A percentile compares a stretch with the other conserved stretches of the same genome.
Evolutionary conservation across 2,888 invertebrate genomes (phyloP).

Genomic region (Sepioteuthis lessoniana): DNA sequence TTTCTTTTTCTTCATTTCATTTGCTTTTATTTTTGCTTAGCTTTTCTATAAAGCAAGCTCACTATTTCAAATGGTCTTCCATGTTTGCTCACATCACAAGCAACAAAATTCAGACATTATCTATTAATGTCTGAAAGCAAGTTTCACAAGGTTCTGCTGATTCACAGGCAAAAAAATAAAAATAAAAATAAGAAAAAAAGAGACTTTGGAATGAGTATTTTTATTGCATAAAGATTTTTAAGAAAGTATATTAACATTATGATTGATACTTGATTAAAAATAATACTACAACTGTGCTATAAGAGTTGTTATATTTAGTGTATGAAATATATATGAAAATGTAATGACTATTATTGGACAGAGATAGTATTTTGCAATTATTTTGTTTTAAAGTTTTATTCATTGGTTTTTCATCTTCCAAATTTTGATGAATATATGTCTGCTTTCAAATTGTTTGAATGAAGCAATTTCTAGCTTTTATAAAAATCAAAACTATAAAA

Average conservation of each 20-base stretch:
- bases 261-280: not conserved
- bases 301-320: too few species aligned
- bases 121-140: not conserved
- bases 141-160: not conserved
- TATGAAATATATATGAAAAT: too few species aligned
- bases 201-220: slow-evolving; percentile 17
- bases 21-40: not conserved
- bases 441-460: not conserved
- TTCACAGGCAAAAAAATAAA: not conserved
- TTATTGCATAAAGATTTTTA: not conserved
- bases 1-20: not conserved
- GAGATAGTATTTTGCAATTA: too few species aligned
- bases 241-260: not conserved
- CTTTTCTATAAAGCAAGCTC: not conserved
- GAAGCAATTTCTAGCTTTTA: not conserved
- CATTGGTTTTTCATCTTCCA: not conserved
- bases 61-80: slow-evolving; percentile 42
- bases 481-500: not conserved
- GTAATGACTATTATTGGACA: too few species aligned
- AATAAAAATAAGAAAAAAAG: not conserved
- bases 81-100: slow-evolving; percentile 24
- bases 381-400: not conserved
- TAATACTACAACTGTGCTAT: too few species aligned
- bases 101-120: not conserved
- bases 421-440: too few species aligned